These are phyloP conservation scores for Xestia ashworthii DNA, from an alignment of 2,888 invertebrate genomes.

Conservation along the genomic window DNA sequence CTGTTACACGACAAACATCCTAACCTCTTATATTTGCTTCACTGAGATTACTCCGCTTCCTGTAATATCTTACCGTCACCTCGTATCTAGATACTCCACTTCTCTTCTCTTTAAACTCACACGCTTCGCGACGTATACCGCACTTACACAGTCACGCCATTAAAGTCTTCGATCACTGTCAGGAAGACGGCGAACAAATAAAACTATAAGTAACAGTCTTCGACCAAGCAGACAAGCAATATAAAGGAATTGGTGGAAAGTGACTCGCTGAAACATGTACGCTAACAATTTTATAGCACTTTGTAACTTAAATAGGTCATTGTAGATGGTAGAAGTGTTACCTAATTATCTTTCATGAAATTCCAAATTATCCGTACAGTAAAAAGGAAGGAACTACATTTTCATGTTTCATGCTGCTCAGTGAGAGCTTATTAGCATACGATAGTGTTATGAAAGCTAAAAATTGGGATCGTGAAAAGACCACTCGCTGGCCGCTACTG, in stretches of 20 bases:
- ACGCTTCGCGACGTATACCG: constrained; percentile 19
- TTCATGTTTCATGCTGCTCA: constrained; percentile 71
- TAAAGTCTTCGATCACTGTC: constrained; percentile 66
- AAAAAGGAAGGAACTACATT: constrained; percentile 60
- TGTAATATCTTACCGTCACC: constrained; percentile 54
- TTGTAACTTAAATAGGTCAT: constrained; percentile 30
- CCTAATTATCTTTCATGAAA: constrained; percentile 55
- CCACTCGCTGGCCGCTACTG: constrained; percentile 74
- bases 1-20: constrained; percentile 82
- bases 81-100: constrained; percentile 49
- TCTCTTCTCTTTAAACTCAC: constrained; percentile 48
- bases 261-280: constrained; percentile 56
- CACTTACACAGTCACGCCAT: constrained; percentile 53
- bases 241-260: constrained; percentile 55
- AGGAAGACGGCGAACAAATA: constrained; percentile 59
- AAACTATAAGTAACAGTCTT: constrained; percentile 60
- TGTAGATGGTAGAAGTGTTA: constrained; percentile 19
- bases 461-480: constrained; percentile 79
- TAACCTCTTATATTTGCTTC: constrained; percentile 70
- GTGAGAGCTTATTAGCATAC: constrained; percentile 83
- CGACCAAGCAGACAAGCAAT: constrained; percentile 51
- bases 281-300: constrained; percentile 34
- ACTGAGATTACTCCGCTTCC: constrained; percentile 63
- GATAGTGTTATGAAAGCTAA: constrained; percentile 80
- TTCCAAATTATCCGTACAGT: constrained; percentile 37